Conservation (phyloP, 2,113 vertebrate genomes). For the Callospermophilus lateralis region DNA sequence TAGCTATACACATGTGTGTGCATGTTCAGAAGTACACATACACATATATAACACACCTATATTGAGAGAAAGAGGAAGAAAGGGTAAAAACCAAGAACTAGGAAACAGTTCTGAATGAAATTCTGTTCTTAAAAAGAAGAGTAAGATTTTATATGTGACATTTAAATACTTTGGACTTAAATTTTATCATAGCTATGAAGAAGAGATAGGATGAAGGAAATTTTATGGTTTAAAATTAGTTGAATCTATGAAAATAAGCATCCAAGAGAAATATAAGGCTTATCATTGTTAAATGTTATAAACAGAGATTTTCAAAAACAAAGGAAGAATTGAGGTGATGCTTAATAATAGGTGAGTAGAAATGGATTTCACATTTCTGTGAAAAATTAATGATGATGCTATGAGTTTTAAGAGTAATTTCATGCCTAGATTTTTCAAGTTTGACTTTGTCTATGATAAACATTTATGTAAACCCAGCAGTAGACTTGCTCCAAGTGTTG, state of each 20-base stretch:
- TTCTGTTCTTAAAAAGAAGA: background rate
- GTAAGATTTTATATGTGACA: background rate
- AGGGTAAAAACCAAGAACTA: background rate
- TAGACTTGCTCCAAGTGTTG: background rate
- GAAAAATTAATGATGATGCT: background rate
- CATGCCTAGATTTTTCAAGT: background rate
- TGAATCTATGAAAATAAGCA: background rate
- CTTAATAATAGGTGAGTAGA: background rate
- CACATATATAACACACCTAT: too few species aligned
- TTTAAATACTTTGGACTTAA: constrained; percentile 21
- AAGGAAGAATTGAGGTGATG: background rate
- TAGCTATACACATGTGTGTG: background rate
- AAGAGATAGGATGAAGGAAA: background rate
- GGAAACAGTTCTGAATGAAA: constrained; percentile 17
- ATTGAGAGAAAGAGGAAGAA: background rate
- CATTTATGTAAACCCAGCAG: constrained; percentile 2
- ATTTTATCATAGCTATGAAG: constrained; percentile 8
- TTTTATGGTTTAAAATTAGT: background rate
- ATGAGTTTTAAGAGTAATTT: background rate
- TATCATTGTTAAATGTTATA: background rate
- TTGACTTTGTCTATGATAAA: background rate
- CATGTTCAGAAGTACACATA: background rate
- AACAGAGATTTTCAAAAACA: background rate
- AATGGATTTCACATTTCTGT: background rate
- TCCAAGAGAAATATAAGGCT: background rate